Base-by-base conservation (phyloP, 2,797 vertebrate species). In the Gallinago nigripennis region DNA sequence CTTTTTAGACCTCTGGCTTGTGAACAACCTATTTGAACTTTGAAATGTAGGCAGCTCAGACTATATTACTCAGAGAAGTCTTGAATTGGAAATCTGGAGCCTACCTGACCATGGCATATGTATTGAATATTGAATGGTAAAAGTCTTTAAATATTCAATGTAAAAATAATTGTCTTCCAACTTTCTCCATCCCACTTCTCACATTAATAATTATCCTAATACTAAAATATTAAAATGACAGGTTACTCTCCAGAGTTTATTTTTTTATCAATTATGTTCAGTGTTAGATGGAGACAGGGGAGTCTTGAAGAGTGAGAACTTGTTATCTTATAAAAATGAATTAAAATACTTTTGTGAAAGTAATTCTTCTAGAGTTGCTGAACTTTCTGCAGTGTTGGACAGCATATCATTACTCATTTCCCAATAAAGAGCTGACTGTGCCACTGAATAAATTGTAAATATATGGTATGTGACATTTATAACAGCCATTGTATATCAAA, bases 401-500 rank as follows among this genome's bases (percentile, higher is more conserved):
- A 96, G 75, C 75, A 46, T 92, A 79, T 94, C 83, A 88, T 96
- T 96, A 93, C 85, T 86, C 75, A 80, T 86, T 96, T 96, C 91
- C 78, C 71, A 82, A 95, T 76, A 92, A 79, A 86, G 76, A 92
- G 85, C 81, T 88, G 68, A 82, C 87, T 81, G 19, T 89, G 87
- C 66, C 68, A 90, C 81, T 87, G 95, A 96, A 92, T 94, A 88
- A 76, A 50, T 79, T 95, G 83, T 95, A 95, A 97, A 94, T 96
- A 91, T 89, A 79, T 63, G 57, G 69, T 88, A 84, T 72, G 86
- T 95, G 96, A 92, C 94, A 96, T 96, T 96, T 97, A 86, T 92
- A 96, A 87, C 87, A 96, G 90, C 88, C 95, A 79, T 80, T 66
- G 15, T 92, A 83, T 96, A 97, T 96, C 96, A 95, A 95, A 97